Evolutionary conservation across 2,888 invertebrate species (phyloP), one percentile per base, ranked within the genome.

Genomic region (Melanostoma mellinum): DNA sequence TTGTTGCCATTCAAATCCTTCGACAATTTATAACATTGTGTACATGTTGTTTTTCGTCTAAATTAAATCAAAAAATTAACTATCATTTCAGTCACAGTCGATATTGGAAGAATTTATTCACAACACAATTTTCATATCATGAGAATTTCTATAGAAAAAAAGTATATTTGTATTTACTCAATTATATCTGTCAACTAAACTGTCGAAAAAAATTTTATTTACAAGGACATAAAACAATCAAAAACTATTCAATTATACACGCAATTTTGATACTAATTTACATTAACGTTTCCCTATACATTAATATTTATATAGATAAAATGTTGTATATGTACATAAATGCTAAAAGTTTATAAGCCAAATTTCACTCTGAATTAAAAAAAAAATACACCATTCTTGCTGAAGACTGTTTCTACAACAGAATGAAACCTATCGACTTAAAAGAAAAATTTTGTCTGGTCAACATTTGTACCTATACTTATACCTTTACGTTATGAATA

Each of bases 261-360:
- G 63, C 80, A 75, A 35, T 81, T 81, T 81, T 77, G 72, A 77
- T 81, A 81, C 72, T 77, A 61, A 68, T 81, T 77, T 81, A 67
- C 68, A 80, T 40, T 38, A 42, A 38, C 35, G 61, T 71, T 36
- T 67, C 56, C 20, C 8, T 52, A 33, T 67, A 35, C 36, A 35
- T 69, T 55, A 38, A 38, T 35, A 36, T 56, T 38, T 50, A 50
- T 20, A 20, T 20, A 20, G 9, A 32, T 32, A 32, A 32, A 50
- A 32, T 50, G 30, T 32, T 32, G n/a, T 60, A 33, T n/a, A 44
- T 6, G 3, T 42, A 58, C 32, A 3, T n/a, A 3, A 9, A 32
- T 44, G n/a, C 10, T 9, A 36, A 56, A 56, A 40, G 30, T 56
- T 20, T 38, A 8, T 20, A 55, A 5, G 30, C 52, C 20, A 30